Percentiles rank a stretch among this genome's conserved stretches.
phyloP scores from a whole-genome alignment of 2,797 vertebrate genomes.

The Falco biarmicus region DNA sequence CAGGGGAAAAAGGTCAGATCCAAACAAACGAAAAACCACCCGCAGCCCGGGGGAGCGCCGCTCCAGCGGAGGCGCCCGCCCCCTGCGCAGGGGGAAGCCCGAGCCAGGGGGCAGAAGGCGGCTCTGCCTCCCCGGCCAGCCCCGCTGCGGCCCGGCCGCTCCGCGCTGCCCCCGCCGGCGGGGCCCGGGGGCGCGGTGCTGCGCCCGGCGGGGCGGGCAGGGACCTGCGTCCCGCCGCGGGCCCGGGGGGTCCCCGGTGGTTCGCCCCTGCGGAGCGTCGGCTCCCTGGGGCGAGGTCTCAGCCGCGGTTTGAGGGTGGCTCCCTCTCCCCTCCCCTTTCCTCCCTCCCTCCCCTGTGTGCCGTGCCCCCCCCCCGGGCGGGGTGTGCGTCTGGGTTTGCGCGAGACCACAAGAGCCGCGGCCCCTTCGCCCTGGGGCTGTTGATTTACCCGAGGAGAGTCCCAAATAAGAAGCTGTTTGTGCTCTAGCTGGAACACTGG shows the following conservation, averaged over 20 bases:
- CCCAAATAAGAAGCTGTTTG: slow-evolving; percentile 59
- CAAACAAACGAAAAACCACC: slow-evolving; percentile 51
- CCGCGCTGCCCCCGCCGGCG: neutral
- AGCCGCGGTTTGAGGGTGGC: neutral
- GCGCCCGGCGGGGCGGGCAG: neutral
- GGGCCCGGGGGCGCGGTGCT: neutral
- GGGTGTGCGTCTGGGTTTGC: neutral
- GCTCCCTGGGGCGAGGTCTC: neutral
- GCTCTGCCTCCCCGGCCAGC: neutral
- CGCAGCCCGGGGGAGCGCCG: neutral
- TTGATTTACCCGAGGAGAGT: slow-evolving; percentile 27
- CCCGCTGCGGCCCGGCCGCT: neutral
- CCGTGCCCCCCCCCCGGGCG: neutral
- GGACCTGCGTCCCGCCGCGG: neutral
- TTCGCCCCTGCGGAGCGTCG: neutral
- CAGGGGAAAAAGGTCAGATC: neutral
- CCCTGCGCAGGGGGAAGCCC: neutral
- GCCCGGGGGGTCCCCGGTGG: rapidly evolving
- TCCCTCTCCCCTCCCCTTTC: neutral
- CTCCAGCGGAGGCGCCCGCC: neutral
- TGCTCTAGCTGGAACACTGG: slow-evolving; percentile 45
- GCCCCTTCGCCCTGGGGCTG: slow-evolving; percentile 19
- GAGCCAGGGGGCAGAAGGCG: neutral
- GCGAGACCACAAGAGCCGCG: slow-evolving; percentile 6
- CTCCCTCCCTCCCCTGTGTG: neutral